Percentiles rank a stretch among this genome's conserved stretches.
These are phyloP conservation scores for Lamellibrachia luymesi DNA, from an alignment of 1,140 invertebrate genomes.

Conservation along the genomic window DNA sequence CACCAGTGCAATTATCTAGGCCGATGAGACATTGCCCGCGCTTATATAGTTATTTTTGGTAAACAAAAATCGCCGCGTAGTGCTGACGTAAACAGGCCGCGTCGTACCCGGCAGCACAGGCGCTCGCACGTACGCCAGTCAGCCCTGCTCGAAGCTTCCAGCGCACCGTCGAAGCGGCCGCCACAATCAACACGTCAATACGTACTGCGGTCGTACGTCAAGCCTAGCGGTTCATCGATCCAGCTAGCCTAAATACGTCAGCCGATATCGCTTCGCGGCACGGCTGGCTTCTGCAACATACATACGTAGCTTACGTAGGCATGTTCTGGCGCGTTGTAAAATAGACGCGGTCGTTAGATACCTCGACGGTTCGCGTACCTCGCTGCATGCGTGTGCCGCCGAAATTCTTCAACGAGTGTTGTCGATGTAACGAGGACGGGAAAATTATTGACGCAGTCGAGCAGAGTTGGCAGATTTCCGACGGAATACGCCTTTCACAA, in stretches of 20 bases:
- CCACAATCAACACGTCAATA: background rate
- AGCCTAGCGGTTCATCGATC: background rate
- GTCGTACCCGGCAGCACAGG: background rate
- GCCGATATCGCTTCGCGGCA: background rate
- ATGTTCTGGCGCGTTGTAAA: background rate
- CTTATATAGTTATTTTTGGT: background rate
- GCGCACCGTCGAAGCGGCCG: background rate
- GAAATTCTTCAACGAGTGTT: background rate
- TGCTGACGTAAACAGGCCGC: background rate
- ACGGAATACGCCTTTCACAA: background rate
- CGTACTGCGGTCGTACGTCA: background rate
- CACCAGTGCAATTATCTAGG: background rate
- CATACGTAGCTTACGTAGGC: background rate
- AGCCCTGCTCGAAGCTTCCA: background rate
- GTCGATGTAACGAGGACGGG: background rate
- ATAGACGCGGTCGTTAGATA: background rate
- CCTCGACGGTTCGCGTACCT: too few relatives aligned
- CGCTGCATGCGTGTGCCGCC: too few relatives aligned
- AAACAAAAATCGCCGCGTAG: background rate
- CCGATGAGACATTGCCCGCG: background rate
- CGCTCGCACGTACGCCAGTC: background rate
- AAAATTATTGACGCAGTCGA: background rate
- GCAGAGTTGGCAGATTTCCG: background rate
- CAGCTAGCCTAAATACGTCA: background rate
- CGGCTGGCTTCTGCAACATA: background rate